Conservation (phyloP, 2,888 invertebrate genomes). For the Ctena decussata region DNA sequence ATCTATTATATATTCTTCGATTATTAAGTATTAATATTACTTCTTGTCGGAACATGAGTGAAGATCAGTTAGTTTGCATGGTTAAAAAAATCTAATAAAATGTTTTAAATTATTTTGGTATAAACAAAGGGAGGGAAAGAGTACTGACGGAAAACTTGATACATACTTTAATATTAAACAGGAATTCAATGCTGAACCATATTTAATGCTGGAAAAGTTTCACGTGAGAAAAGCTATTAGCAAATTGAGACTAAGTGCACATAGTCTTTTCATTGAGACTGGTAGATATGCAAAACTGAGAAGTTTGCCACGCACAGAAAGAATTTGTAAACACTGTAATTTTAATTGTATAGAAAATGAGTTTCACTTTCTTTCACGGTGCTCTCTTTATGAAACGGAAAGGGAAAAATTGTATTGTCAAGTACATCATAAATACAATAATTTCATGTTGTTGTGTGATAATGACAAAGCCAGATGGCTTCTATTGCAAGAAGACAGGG, state of each 20-base stretch:
- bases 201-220: background rate
- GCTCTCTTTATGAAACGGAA: background rate
- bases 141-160: background rate
- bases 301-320: background rate
- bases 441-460: background rate
- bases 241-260: background rate
- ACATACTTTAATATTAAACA: background rate
- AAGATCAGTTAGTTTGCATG: background rate
- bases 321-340: background rate
- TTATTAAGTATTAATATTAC: background rate
- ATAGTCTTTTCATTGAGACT: background rate
- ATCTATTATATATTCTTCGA: background rate
- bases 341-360: conserved; percentile 1
- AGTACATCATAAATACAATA: background rate
- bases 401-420: background rate
- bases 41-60: background rate
- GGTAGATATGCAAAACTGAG: background rate
- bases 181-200: background rate
- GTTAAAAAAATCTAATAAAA: background rate
- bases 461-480: conserved; percentile 3
- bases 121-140: background rate
- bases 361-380: background rate
- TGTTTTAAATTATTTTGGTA: background rate
- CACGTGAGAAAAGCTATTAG: background rate
- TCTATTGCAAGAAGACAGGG: background rate